These are phyloP conservation scores for Phoeniculus purpureus DNA, from an alignment of 2,797 vertebrate genomes.

Conservation along the genomic window DNA sequence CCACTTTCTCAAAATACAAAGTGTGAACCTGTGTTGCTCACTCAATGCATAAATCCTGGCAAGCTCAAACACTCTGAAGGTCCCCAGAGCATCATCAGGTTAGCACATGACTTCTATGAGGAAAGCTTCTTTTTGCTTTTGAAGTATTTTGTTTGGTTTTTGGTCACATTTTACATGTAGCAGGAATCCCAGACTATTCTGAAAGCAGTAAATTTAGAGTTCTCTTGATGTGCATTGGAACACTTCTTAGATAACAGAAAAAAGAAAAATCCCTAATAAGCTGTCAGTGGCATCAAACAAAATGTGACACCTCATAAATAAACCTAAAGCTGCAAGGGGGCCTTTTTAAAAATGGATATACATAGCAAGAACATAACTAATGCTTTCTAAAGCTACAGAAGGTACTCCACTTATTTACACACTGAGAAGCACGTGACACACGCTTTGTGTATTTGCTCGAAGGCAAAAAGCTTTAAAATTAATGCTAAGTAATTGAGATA, in stretches of 20 bases:
- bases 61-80: not conserved
- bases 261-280: not conserved
- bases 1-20: not conserved
- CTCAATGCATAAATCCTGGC: not conserved
- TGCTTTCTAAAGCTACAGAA: not conserved
- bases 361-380: not conserved
- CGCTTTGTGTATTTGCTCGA: conserved; percentile 15
- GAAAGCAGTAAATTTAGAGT: not conserved
- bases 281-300: not conserved
- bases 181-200: not conserved
- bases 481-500: conserved; percentile 61
- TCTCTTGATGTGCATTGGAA: not conserved
- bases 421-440: not conserved
- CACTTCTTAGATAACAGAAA: not conserved
- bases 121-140: not conserved
- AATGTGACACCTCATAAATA: not conserved
- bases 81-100: not conserved
- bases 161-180: not conserved
- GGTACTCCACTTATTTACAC: not conserved
- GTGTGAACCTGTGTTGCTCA: not conserved
- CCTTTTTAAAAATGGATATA: not conserved
- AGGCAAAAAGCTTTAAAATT: conserved; percentile 41
- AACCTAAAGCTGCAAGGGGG: not conserved
- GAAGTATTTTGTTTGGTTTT: not conserved
- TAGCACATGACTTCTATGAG: not conserved